phyloP scores from a whole-genome alignment of 2,888 invertebrate species.

The Coelopa pilipes region DNA sequence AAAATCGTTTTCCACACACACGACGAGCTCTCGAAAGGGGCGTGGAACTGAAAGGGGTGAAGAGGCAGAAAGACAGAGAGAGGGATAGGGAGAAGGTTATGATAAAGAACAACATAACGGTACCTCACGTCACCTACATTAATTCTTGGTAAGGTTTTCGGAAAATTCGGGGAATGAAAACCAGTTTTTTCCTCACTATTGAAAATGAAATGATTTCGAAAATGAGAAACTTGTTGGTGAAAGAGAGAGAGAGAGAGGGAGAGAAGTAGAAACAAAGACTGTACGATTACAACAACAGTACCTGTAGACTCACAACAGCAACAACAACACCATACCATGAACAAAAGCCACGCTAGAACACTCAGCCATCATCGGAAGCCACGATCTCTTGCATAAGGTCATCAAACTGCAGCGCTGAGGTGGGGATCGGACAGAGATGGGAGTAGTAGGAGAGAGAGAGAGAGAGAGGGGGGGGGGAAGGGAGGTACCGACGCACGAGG shows the following conservation, averaged over 20 bases:
- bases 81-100: background rate
- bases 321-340: background rate
- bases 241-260: too few species aligned
- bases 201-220: conserved; percentile 1
- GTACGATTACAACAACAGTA: background rate
- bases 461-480: too few species aligned
- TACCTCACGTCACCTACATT: background rate
- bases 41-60: too few species aligned
- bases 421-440: too few species aligned
- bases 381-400: background rate
- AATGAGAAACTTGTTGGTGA: too few species aligned
- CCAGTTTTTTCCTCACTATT: background rate
- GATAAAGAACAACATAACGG: background rate
- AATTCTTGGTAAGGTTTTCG: background rate
- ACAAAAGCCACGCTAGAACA: background rate
- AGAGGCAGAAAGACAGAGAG: background rate
- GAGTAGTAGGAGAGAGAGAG: too few species aligned
- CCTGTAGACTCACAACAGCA: background rate
- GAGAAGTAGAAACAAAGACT: background rate
- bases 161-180: background rate
- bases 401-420: background rate
- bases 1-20: too few species aligned
- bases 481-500: too few species aligned
- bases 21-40: too few species aligned
- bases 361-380: background rate